A percentile compares a stretch with the other conserved stretches of the same genome.
phyloP scores from a whole-genome alignment of 2,797 vertebrate species.

The Linurgus olivaceus region DNA sequence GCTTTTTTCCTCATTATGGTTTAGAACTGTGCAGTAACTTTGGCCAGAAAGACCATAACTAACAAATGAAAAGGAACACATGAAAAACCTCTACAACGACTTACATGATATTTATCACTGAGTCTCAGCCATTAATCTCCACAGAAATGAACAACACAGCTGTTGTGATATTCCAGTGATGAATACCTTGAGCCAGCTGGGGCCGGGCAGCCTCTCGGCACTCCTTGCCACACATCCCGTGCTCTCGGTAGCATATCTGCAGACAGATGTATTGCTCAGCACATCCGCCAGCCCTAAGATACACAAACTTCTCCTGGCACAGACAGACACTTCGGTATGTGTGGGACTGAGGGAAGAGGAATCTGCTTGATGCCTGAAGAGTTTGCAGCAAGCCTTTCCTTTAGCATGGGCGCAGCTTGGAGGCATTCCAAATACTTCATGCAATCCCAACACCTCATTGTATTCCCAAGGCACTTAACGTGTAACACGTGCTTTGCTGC shows the following conservation, averaged over 20 bases:
- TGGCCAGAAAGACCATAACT: not conserved
- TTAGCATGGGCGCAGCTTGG: not conserved
- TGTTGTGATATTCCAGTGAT: not conserved
- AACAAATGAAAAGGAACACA: not conserved
- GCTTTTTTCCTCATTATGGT: not conserved
- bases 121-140: not conserved
- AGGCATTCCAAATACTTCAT: not conserved
- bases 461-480: slow-evolving; percentile 26
- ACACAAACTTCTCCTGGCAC: not conserved
- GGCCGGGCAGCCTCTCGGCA: not conserved
- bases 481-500: not conserved
- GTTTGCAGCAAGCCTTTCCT: not conserved
- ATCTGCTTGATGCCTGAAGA: not conserved
- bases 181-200: not conserved
- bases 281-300: not conserved
- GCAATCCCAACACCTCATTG: slow-evolving; percentile 18
- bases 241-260: not conserved
- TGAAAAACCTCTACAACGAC: not conserved
- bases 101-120: not conserved
- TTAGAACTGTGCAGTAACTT: not conserved
- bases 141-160: not conserved
- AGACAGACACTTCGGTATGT: not conserved
- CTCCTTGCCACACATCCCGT: not conserved
- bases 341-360: not conserved
- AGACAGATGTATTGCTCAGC: not conserved